phyloP scores from a whole-genome alignment of 2,797 vertebrate genomes.

The Argentina silus region DNA sequence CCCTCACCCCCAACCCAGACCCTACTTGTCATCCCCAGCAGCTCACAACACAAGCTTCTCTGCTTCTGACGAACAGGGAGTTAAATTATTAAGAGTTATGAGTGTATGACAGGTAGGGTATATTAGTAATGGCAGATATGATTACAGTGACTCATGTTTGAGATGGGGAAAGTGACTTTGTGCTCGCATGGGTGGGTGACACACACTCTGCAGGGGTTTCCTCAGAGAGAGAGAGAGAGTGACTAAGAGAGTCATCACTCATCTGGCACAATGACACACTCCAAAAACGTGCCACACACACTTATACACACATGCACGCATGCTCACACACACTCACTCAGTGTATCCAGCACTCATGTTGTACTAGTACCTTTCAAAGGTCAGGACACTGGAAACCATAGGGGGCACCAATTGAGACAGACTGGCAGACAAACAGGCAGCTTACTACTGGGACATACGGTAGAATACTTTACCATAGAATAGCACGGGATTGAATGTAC shows the following conservation, averaged over 20 bases:
- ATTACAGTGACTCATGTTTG: constrained; percentile 6
- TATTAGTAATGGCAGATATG: neutral
- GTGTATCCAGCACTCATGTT: constrained; percentile 14
- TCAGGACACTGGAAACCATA: constrained; percentile 21
- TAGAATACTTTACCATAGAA: neutral
- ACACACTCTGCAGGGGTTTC: neutral
- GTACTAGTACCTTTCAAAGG: constrained; percentile 9
- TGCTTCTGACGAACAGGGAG: neutral
- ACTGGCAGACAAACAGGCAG: neutral
- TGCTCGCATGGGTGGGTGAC: neutral
- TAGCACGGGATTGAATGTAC: neutral
- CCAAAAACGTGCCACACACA: neutral
- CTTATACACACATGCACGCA: neutral
- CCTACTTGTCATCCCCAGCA: neutral
- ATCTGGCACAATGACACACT: neutral
- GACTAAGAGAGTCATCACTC: neutral
- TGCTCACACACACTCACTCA: neutral
- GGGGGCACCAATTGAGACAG: constrained; percentile 4
- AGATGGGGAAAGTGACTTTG: constrained; percentile 7
- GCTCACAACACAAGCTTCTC: neutral
- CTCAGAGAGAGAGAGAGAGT: neutral
- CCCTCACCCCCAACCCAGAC: neutral
- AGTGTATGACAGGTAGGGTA: neutral
- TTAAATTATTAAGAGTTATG: neutral
- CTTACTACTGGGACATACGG: neutral